Base-by-base conservation (phyloP, 2,113 vertebrate genomes). In the Rhizomys pruinosus region DNA sequence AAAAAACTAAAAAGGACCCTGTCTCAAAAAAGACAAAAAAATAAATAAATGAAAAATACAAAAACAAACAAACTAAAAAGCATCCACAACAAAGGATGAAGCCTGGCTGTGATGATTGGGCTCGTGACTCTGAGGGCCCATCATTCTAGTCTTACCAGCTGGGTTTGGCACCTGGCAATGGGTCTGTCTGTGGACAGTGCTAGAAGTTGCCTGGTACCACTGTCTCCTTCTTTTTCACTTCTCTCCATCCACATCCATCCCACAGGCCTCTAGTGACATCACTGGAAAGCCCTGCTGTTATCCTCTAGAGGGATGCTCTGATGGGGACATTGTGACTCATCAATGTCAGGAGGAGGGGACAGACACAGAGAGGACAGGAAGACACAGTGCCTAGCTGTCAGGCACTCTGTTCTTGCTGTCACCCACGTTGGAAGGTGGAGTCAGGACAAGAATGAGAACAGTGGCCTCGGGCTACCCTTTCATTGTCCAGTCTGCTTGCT, bases 401-500 rank as follows among this genome's bases (percentile, higher is more conserved):
- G 44, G 55, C n/a, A n/a, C 15, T 71, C 74, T 64, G 57, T 29
- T 37, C 68, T 25, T 39, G 57, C 66, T 57, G 29, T 91, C 71
- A 34, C 61, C 59, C 87, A 68, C 25, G 0, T 1, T 2, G 57
- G 69, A 84, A 96, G 84, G 76, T 55, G 87, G 91, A 91, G 87
- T 96, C 87, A 77, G 91, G 93, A 89, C 76, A 89, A 87, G 79
- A 37, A 13, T 74, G 57, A 64, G 32, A 91, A 37, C 22, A 16
- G 81, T 92, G 52, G 42, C 94, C 82, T 82, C 42, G 94, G 68
- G 88, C 20, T 84, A 95, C 59, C 44, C 37, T 90, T n/a, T 87
- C 44, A 4, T 72, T 87, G 76, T 68, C 23, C 19, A 42, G 57
- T 47, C 55, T 6, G 42, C 32, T 47, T 52, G 52, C 59, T 68